Conservation (phyloP, 2,797 vertebrate species). For the Uromys caudimaculatus region DNA sequence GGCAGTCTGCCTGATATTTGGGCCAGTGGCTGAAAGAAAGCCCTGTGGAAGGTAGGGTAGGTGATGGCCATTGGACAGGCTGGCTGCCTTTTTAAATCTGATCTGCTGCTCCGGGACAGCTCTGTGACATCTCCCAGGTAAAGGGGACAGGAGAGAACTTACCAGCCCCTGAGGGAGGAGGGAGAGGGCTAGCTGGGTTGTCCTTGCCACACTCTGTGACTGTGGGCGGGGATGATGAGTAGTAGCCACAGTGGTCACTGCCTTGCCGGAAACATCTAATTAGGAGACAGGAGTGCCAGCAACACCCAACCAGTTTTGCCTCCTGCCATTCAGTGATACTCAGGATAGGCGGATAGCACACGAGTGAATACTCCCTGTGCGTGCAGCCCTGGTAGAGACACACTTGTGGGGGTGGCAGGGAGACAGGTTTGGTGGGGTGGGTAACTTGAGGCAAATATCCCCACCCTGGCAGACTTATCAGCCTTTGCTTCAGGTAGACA, state of each 20-base stretch:
- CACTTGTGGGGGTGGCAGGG: conserved; percentile 42
- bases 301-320: conserved; percentile 77
- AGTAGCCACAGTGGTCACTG: conserved; percentile 57
- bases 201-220: conserved; percentile 59
- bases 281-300: conserved; percentile 67
- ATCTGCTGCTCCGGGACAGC: not conserved
- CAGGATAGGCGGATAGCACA: conserved; percentile 26
- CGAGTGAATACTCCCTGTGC: not conserved
- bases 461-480: conserved; percentile 33
- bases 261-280: conserved; percentile 83
- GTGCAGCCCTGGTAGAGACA: not conserved
- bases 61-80: not conserved
- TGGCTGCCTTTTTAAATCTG: not conserved
- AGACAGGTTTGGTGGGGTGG: conserved; percentile 64
- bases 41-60: not conserved
- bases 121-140: not conserved
- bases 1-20: not conserved
- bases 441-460: conserved; percentile 33
- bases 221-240: conserved; percentile 74
- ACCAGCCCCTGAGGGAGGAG: not conserved
- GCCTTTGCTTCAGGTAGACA: not conserved
- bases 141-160: not conserved
- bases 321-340: conserved; percentile 38
- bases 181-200: not conserved
- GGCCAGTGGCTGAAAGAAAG: not conserved